Conservation (phyloP, 2,113 vertebrate genomes). For the Elephas maximus region DNA sequence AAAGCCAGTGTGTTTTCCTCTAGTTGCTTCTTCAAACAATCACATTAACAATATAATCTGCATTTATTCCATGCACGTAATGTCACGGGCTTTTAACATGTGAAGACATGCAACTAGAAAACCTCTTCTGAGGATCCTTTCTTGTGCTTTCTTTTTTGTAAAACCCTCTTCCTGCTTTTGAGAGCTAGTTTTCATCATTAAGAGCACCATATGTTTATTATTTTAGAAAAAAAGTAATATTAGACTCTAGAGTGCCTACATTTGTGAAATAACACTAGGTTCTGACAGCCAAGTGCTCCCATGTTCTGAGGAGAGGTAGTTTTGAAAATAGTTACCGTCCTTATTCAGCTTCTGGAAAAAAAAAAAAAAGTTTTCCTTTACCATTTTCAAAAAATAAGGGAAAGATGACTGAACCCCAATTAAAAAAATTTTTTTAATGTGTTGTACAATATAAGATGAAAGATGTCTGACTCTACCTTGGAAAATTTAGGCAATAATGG, state of each 20-base stretch:
- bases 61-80: neutral
- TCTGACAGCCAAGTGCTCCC: neutral
- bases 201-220: conserved; percentile 58
- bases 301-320: neutral
- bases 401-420: conserved; percentile 12
- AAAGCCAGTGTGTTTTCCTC: neutral
- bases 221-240: conserved; percentile 44
- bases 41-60: neutral
- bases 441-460: conserved; percentile 5
- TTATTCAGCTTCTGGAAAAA: conserved; percentile 46
- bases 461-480: neutral
- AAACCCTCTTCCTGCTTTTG: conserved; percentile 46
- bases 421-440: conserved; percentile 53
- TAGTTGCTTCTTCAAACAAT: neutral
- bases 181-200: conserved; percentile 59
- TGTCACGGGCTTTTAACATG: neutral
- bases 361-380: conserved; percentile 1
- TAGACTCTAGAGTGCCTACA: conserved; percentile 9
- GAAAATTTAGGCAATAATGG: conserved; percentile 9
- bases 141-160: neutral
- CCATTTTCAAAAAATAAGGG: conserved; percentile 50
- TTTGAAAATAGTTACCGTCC: conserved; percentile 44
- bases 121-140: neutral
- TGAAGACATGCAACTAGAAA: conserved; percentile 62
- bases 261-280: conserved; percentile 4